Evolutionary conservation across 2,113 vertebrate species (phyloP).

Genomic region (Machaerirhynchus nigripectus): DNA sequence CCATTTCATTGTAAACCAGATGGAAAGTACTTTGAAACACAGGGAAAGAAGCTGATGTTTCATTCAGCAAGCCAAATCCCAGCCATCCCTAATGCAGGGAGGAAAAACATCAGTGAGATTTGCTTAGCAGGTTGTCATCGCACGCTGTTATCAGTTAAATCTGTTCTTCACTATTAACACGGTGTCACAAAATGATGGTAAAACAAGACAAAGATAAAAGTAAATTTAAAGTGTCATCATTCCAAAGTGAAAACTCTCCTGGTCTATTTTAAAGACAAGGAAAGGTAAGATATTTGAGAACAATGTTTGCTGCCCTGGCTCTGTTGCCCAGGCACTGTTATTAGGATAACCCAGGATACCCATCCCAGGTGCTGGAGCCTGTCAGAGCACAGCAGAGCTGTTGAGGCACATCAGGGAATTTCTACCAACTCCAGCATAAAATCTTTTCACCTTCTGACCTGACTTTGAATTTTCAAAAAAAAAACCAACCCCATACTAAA

Average conservation of each 20-base stretch:
- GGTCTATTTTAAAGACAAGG: background rate
- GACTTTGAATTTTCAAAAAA: background rate
- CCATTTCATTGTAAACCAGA: background rate
- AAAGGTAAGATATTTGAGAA: background rate
- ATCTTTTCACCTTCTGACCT: background rate
- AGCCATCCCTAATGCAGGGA: background rate
- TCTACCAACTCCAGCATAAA: background rate
- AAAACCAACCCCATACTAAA: background rate
- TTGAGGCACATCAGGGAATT: background rate
- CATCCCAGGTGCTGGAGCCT: background rate
- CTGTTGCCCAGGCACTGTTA: fast-evolving
- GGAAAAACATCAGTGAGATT: background rate
- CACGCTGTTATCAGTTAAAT: background rate
- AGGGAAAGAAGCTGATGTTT: background rate
- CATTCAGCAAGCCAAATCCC: slow-evolving; percentile 1
- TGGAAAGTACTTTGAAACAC: background rate
- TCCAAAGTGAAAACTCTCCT: background rate
- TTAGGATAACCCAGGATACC: background rate
- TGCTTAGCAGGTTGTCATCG: slow-evolving; percentile 5
- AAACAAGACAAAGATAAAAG: background rate
- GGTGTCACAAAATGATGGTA: background rate
- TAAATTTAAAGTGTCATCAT: background rate
- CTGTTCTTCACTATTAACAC: background rate
- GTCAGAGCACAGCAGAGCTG: background rate
- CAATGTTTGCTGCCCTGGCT: background rate